Conservation (phyloP, 2,797 vertebrate genomes). For the Echiichthys vipera region DNA sequence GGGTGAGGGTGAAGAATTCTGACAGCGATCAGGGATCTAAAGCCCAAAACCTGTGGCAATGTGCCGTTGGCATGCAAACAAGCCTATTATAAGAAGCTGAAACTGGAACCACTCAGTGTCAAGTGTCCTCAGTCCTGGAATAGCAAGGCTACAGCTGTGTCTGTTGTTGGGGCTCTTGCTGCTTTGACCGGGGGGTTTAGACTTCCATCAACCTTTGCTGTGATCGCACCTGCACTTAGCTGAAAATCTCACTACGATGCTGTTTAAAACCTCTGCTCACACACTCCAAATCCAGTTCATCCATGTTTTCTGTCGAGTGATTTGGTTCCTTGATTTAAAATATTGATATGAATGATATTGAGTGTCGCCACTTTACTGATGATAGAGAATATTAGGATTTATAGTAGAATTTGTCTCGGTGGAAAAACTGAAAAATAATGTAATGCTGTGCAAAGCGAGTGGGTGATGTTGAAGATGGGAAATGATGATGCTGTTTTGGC, state of each 20-base stretch:
- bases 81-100: slow-evolving; percentile 79
- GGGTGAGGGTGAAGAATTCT: slow-evolving; percentile 47
- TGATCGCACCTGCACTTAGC: slow-evolving; percentile 30
- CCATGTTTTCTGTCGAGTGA: neutral
- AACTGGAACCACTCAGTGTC: slow-evolving; percentile 72
- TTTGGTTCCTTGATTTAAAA: neutral
- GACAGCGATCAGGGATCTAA: slow-evolving; percentile 50
- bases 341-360: neutral
- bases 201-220: slow-evolving; percentile 8
- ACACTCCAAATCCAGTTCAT: neutral
- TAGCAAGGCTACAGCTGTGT: slow-evolving; percentile 76
- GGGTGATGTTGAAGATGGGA: slow-evolving; percentile 26
- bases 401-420: neutral
- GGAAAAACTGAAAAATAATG: slow-evolving; percentile 4
- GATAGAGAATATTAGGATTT: neutral
- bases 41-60: slow-evolving; percentile 28
- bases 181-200: slow-evolving; percentile 26
- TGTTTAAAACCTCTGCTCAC: neutral
- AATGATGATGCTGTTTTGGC: slow-evolving; percentile 39
- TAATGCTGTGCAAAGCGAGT: neutral
- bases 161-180: slow-evolving; percentile 67
- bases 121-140: slow-evolving; percentile 76
- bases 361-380: neutral
- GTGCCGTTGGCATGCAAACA: slow-evolving; percentile 67
- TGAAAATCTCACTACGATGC: neutral